Base-by-base conservation (phyloP, 1,140 invertebrate genomes). In the Araneus ventricosus region DNA sequence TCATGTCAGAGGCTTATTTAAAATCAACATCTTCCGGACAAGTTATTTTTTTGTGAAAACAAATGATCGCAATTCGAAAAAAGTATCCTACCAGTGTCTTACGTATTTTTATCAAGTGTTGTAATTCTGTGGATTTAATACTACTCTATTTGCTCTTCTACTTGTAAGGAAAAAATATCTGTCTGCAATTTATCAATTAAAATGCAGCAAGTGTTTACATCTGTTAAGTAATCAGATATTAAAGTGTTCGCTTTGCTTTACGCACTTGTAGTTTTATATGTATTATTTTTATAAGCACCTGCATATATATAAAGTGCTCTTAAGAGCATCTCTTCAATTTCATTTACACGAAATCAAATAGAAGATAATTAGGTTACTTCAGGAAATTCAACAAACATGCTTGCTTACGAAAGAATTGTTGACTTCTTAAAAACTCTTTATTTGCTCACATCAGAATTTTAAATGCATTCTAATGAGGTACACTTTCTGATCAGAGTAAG, bases 341-440 rank as follows among this genome's bases (percentile, higher is more conserved):
- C 63, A 30, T 30, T 67, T 67, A 67, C 24, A 27, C 27, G 3
- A 67, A 67, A 67, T 67, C 63, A 67, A 67, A 67, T 67, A 67
- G 45, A 67, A 67, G 63, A 30, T 67, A 67, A 67, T 67, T 67
- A 67, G 63, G 63, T 67, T 67, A 14, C 63, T 67, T 67, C 63
- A 27, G 27, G 27, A 67, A 67, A 67, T 27, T 67, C 63, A n/a
- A 3, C 63, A 67, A n/a, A 3, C 63, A n/a, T 67, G 27, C 63
- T 67, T 67, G 27, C 24, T 67, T n/a, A 67, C 4, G 8, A n/a
- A 67, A 67, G 63, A 67, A 27, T 30, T 27, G 4, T 67, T 67
- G 7, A 67, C 63, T 67, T n/a, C 63, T 67, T 67, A 27, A 67
- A 67, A 67, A 67, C 27, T 67, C 63, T 8, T 67, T 67, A 67